Base-by-base conservation (phyloP, 2,113 vertebrate species). In the Boleophthalmus pectinirostris region DNA sequence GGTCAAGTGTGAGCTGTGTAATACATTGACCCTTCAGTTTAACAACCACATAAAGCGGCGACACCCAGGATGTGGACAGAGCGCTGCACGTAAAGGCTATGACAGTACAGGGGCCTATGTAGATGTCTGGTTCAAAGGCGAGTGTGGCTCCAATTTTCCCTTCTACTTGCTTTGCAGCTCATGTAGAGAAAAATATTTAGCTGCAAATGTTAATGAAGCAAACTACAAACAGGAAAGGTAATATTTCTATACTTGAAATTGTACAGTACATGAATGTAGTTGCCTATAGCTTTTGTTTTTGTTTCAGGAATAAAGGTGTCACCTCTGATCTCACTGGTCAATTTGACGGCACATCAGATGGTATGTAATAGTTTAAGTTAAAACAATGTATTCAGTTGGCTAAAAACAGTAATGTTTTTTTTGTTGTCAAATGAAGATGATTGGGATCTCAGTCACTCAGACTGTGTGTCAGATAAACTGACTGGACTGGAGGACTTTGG, bases 111-210 rank as follows among this genome's bases (percentile, higher is more conserved):
- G 94, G 7, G 86, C 92, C 45, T 95, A 94, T 5, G 92, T 95
- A 74, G 93, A 94, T 35, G 94, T 94, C 70, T 94, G 94, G 94
- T 95, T 95, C 65, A 93, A 94, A 74, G 94, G 94, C 8, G 94
- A 95, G 66, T 95, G 94, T 45, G 94, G 94, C 65, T 94, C 94
- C 21, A 94, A 94, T 60, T 94, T 93, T 74, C 93, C 94, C 1
- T 94, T 94, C 82, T 95, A 94, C 85, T 92, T 95, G 46, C 91
- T 95, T 29, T 95, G 94, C 79, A 90, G 72, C 73, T 73, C 87
- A 71, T 95, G 94, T 81, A 91, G 94, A 70, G 93, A 93, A 66
- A 94, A 92, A 74, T 94, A 95, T 78, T 82, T 94, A 57, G 78
- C 91, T 58, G 85, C 89, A 69, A 93, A 92, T 69, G 47, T 85